Percentiles rank a stretch among this genome's conserved stretches.
These are phyloP conservation scores for Clistopyga incitator DNA, from an alignment of 2,888 invertebrate genomes.

Conservation along the genomic window DNA sequence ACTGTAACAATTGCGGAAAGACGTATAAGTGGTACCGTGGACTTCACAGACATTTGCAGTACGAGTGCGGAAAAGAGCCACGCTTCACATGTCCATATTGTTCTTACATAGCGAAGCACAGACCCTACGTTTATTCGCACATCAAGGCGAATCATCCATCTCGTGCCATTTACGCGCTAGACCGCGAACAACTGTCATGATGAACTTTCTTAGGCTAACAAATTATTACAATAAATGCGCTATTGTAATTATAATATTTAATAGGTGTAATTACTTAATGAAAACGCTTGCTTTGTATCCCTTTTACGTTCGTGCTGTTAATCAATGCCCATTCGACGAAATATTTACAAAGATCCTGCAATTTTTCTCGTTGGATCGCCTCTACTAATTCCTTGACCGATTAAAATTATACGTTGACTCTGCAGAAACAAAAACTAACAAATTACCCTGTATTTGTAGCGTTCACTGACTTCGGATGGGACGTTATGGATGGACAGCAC, in stretches of 20 bases:
- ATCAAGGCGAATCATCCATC: conserved; percentile 53
- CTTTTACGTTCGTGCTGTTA: not conserved
- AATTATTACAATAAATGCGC: conserved; percentile 13
- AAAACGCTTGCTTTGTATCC: conserved; percentile 3
- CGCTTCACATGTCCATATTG: conserved; percentile 71
- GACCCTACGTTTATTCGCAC: conserved; percentile 54
- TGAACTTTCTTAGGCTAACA: not conserved
- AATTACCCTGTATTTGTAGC: conserved; percentile 2
- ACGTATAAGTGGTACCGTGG: conserved; percentile 87
- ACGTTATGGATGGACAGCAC: not conserved
- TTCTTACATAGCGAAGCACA: conserved; percentile 49
- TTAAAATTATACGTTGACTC: not conserved
- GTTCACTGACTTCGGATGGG: conserved; percentile 7
- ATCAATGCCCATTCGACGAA: not conserved
- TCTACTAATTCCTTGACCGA: not conserved
- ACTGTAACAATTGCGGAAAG: conserved; percentile 58
- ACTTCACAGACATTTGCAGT: conserved; percentile 83
- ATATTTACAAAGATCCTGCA: not conserved
- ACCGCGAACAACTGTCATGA: not conserved
- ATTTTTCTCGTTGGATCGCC: not conserved
- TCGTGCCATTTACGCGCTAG: conserved; percentile 47
- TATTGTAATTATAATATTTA: not conserved
- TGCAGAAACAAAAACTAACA: not conserved
- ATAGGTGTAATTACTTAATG: conserved; percentile 2
- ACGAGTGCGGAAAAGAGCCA: conserved; percentile 76